Percentiles rank a stretch among this genome's conserved stretches.
Evolutionary conservation across 2,888 invertebrate species (phyloP).

Genomic region (Amaurobius ferox): DNA sequence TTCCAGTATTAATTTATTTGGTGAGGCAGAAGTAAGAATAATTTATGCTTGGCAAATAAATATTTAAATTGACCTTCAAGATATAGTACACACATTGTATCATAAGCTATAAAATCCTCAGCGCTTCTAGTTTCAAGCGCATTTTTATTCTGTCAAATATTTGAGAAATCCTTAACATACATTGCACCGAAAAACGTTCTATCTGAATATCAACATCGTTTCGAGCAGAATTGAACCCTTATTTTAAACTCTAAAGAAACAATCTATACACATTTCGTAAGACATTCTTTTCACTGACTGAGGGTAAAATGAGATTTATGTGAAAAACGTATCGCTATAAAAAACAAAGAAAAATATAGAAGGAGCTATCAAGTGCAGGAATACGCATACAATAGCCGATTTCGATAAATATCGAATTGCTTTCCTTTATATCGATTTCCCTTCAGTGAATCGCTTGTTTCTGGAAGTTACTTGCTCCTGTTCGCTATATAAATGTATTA

Average conservation of each 20-base stretch:
- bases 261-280: constrained; percentile 32
- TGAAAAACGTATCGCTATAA: constrained; percentile 40
- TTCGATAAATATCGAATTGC: constrained; percentile 69
- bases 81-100: no score
- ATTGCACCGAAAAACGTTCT: not conserved
- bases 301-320: constrained; percentile 42
- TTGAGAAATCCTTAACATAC: not conserved
- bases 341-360: constrained; percentile 37
- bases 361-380: constrained; percentile 52
- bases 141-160: not conserved
- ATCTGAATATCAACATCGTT: not conserved
- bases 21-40: no score
- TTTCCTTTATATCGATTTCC: constrained; percentile 59
- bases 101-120: no score
- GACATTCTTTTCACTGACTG: constrained; percentile 23
- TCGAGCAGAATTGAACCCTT: not conserved
- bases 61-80: no score
- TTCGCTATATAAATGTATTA: not conserved
- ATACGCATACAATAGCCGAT: constrained; percentile 53
- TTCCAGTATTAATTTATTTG: no score
- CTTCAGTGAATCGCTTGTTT: constrained; percentile 31
- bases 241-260: constrained; percentile 1
- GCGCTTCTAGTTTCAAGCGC: no score
- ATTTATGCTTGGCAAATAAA: no score
- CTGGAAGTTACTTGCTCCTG: constrained; percentile 25